Conservation (phyloP, 1,140 invertebrate species). For the Venustaconcha ellipsiformis region DNA sequence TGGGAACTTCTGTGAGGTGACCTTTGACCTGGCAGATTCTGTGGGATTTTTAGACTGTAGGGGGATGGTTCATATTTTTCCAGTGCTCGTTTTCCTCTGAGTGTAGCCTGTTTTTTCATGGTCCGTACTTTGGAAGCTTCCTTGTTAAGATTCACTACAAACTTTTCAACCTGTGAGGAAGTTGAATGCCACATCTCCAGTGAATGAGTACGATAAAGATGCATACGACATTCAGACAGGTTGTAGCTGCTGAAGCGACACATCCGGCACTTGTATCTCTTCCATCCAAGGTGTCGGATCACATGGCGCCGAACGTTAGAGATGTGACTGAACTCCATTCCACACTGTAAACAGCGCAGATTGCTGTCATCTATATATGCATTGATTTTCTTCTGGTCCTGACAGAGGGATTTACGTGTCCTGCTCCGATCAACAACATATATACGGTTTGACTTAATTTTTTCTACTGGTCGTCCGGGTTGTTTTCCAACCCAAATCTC, state of each 20-base stretch:
- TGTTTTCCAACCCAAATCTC: constrained; percentile 51
- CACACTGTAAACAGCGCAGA: constrained; percentile 65
- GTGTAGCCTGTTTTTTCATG: constrained; percentile 41
- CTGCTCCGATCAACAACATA: constrained; percentile 25
- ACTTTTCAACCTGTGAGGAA: constrained; percentile 27
- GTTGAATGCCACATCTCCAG: constrained; percentile 22
- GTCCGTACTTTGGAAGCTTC: constrained; percentile 41
- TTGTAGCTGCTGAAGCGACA: constrained; percentile 66
- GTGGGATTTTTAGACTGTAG: too few relatives aligned
- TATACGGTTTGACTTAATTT: constrained; percentile 24
- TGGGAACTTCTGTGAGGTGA: too few relatives aligned
- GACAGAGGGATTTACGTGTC: constrained; percentile 36
- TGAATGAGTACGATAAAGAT: constrained; percentile 57
- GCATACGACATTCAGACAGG: constrained; percentile 62
- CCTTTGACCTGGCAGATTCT: too few relatives aligned
- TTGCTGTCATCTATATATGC: constrained; percentile 58
- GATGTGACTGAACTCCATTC: constrained; percentile 54
- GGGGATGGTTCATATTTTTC: too few relatives aligned
- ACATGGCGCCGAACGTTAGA: constrained; percentile 68
- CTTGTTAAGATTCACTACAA: constrained; percentile 54
- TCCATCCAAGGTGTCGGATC: constrained; percentile 68
- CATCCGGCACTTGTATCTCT: constrained; percentile 67
- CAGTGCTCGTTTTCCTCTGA: neutral
- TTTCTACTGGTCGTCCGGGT: constrained; percentile 32
- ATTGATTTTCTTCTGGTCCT: constrained; percentile 45